Percentiles rank a stretch among this genome's conserved stretches.
Conservation (phyloP, 2,888 invertebrate species). For the Chelonus formosanus region DNA sequence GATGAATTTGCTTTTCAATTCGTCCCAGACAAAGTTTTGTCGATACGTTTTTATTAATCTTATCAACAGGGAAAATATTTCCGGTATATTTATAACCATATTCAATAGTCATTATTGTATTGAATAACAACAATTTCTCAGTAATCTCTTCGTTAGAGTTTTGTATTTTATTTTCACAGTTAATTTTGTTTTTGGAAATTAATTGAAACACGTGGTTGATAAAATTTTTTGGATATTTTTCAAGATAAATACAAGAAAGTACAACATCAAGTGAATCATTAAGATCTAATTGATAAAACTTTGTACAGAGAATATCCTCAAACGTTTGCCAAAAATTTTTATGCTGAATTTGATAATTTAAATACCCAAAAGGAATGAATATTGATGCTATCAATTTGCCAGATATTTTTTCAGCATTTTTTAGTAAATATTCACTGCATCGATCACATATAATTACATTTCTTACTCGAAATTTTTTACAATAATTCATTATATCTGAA, state of each 20-base stretch:
- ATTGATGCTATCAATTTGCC: conserved; percentile 69
- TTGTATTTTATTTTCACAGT: no score
- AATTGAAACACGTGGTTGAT: no score
- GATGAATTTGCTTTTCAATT: conserved; percentile 66
- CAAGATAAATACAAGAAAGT: conserved; percentile 72
- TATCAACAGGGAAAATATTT: no score
- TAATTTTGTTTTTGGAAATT: no score
- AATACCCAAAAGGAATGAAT: conserved; percentile 71
- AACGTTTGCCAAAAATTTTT: conserved; percentile 69
- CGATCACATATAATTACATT: conserved; percentile 70
- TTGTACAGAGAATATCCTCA: conserved; percentile 68
- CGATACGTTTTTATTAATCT: conserved; percentile 18
- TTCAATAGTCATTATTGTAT: no score
- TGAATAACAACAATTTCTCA: no score
- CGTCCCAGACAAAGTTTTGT: conserved; percentile 22
- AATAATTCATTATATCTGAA: conserved; percentile 71
- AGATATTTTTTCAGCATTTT: conserved; percentile 66
- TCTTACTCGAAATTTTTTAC: conserved; percentile 69
- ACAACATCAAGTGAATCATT: conserved; percentile 71
- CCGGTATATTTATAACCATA: no score
- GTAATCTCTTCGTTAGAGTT: no score
- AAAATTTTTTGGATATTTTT: conserved; percentile 52
- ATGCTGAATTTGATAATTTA: conserved; percentile 69
- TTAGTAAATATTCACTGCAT: conserved; percentile 70
- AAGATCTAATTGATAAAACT: conserved; percentile 69